phyloP scores from a whole-genome alignment of 2,797 vertebrate genomes.

The Hephaestus fuliginosus region DNA sequence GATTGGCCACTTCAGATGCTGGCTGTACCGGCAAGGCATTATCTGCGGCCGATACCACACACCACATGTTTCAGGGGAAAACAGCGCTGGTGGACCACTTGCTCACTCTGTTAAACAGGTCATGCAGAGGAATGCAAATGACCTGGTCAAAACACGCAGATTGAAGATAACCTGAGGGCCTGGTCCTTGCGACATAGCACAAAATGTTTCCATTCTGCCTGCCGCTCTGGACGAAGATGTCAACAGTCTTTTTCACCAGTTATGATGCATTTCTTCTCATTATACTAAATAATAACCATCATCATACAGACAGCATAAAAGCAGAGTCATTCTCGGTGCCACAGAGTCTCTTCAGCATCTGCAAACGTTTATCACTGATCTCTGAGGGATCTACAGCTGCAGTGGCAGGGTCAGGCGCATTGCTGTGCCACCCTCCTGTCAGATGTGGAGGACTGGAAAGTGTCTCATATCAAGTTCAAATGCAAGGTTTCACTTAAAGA shows the following conservation, averaged over 20 bases:
- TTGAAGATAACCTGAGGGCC: constrained; percentile 58
- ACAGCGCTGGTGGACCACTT: constrained; percentile 31
- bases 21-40: constrained; percentile 34
- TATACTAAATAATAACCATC: constrained; percentile 3
- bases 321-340: constrained; percentile 20
- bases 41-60: constrained; percentile 59
- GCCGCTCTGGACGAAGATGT: constrained; percentile 13
- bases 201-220: constrained; percentile 52
- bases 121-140: constrained; percentile 73
- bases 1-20: constrained; percentile 51
- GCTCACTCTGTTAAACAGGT: constrained; percentile 62
- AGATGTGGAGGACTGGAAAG: constrained; percentile 38
- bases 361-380: constrained; percentile 61
- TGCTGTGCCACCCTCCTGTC: constrained; percentile 46
- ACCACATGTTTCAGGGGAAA: constrained; percentile 47
- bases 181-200: constrained; percentile 29
- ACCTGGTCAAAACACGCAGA: constrained; percentile 55
- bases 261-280: not conserved
- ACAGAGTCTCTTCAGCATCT: constrained; percentile 49
- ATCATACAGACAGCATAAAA: constrained; percentile 16
- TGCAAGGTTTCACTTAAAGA: constrained; percentile 10
- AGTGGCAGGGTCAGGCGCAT: constrained; percentile 44
- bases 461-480: constrained; percentile 17
- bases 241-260: not conserved
- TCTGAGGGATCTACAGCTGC: constrained; percentile 49